Evolutionary conservation across 2,797 vertebrate species (phyloP).

Genomic region (Rhinella marina): DNA sequence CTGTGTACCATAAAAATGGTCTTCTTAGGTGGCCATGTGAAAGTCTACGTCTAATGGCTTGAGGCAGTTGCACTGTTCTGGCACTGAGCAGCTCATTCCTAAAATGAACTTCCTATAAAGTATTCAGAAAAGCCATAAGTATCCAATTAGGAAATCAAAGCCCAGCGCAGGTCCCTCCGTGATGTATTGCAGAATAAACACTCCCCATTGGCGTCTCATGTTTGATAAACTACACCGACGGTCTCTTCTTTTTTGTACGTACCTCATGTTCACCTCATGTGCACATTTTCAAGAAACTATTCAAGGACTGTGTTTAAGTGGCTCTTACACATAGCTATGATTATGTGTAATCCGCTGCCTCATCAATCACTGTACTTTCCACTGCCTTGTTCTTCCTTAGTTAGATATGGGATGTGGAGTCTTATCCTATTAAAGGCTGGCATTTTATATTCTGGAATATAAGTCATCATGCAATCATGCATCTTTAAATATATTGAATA

Average conservation of each 20-base stretch:
- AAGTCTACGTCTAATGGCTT: neutral
- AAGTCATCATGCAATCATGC: neutral
- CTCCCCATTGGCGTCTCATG: slow-evolving; percentile 7
- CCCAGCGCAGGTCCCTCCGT: neutral
- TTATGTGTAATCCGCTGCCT: slow-evolving; percentile 20
- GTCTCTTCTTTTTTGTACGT: neutral
- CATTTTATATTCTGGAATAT: slow-evolving; percentile 3
- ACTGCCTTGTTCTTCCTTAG: slow-evolving; percentile 28
- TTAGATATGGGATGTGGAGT: slow-evolving; percentile 14
- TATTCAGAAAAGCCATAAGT: slow-evolving; percentile 16
- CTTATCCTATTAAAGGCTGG: slow-evolving; percentile 20
- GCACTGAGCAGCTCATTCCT: neutral
- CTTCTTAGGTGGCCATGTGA: slow-evolving; percentile 18
- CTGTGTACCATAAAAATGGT: neutral
- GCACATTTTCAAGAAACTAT: slow-evolving; percentile 21
- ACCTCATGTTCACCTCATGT: neutral
- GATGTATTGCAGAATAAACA: slow-evolving; percentile 12
- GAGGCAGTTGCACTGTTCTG: slow-evolving; percentile 7
- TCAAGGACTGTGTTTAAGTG: slow-evolving; percentile 7
- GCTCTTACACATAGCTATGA: slow-evolving; percentile 29
- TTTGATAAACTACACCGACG: slow-evolving; percentile 27
- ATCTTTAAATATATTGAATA: slow-evolving; percentile 10
- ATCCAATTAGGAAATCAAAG: slow-evolving; percentile 15
- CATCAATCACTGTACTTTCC: slow-evolving; percentile 34
- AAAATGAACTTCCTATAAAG: slow-evolving; percentile 5